These are phyloP conservation scores for Polietes domitor DNA, from an alignment of 2,888 invertebrate genomes.

Conservation along the genomic window DNA sequence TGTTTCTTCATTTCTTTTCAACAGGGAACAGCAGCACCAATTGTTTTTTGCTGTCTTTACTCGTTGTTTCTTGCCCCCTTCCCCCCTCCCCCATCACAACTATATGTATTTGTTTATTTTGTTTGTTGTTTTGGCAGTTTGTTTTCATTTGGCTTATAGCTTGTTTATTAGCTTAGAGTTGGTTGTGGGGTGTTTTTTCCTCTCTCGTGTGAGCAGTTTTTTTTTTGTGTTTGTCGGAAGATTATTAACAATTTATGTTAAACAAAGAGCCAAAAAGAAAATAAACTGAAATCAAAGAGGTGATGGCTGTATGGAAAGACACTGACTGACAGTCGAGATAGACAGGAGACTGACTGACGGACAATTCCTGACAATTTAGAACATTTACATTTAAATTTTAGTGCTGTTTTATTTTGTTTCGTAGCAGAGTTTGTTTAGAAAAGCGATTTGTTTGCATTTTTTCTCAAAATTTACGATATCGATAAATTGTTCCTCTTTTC, in stretches of 20 bases:
- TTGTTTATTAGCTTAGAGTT: constrained; percentile 1
- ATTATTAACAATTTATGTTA: constrained; percentile 39
- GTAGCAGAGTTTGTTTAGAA: no score
- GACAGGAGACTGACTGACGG: neutral
- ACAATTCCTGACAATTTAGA: neutral
- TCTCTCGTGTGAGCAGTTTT: no score
- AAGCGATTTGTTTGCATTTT: no score
- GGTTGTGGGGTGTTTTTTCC: no score
- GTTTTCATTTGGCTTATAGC: neutral
- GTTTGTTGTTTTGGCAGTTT: constrained; percentile 20
- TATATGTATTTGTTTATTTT: neutral
- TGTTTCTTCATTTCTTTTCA: neutral
- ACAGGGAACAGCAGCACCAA: neutral
- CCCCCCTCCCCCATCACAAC: neutral
- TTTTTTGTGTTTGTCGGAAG: constrained; percentile 1
- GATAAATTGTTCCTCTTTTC: no score
- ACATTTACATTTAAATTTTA: neutral
- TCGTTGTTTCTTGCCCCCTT: neutral
- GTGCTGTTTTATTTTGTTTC: neutral
- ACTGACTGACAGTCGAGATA: neutral
- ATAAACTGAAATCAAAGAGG: neutral
- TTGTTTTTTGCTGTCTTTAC: neutral
- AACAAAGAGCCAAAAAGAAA: constrained; percentile 3
- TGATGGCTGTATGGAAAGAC: neutral
- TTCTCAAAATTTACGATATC: no score